Percentiles rank a stretch among this genome's conserved stretches.
These are phyloP conservation scores for Pluvianellus socialis DNA, from an alignment of 2,113 vertebrate species.

Conservation along the genomic window DNA sequence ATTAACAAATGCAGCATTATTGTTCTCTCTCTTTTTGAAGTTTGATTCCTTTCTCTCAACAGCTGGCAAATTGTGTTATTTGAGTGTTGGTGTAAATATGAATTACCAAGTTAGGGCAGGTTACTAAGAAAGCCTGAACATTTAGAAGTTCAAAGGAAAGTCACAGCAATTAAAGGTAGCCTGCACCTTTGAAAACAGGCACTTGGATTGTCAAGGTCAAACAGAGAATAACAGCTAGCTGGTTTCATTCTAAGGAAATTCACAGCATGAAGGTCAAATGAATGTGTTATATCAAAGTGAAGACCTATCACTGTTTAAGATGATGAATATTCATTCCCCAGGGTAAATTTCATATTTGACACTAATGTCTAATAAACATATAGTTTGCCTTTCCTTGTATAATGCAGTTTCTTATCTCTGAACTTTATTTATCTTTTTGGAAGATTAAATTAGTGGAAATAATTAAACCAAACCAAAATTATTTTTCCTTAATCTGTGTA, in stretches of 20 bases:
- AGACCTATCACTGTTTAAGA: neutral
- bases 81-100: neutral
- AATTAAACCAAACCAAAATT: neutral
- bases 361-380: neutral
- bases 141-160: neutral
- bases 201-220: conserved; percentile 67
- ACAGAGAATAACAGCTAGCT: neutral
- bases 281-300: neutral
- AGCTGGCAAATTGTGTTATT: neutral
- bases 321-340: neutral
- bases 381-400: neutral
- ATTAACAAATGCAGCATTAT: neutral
- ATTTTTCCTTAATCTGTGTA: neutral
- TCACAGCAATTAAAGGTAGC: neutral
- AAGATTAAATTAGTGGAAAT: neutral
- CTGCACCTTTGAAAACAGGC: neutral
- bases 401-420: neutral
- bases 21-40: neutral
- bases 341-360: neutral
- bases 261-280: conserved; percentile 45
- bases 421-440: neutral
- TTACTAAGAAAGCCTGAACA: neutral
- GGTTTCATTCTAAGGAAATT: neutral
- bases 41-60: neutral
- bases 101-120: neutral